Evolutionary conservation across 1,140 invertebrate genomes (phyloP).

Genomic region (Gryllus bimaculatus): DNA sequence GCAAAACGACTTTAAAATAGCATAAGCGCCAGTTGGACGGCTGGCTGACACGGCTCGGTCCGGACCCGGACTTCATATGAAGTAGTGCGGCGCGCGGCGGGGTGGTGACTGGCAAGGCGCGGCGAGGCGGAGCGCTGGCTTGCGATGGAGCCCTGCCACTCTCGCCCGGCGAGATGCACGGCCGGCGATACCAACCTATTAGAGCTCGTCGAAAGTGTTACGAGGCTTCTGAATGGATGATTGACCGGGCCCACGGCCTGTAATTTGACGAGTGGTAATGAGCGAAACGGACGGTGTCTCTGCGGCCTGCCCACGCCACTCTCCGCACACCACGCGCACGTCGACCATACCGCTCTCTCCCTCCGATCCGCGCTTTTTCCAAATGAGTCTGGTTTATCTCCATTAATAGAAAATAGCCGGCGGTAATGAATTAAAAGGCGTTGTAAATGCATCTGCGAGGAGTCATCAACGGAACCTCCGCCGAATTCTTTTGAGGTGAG

Average conservation of each 20-base stretch:
- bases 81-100: neutral
- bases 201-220: neutral
- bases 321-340: too few species aligned
- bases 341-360: neutral
- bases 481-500: too few species aligned
- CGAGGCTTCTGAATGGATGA: neutral
- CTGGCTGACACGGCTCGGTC: neutral
- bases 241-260: neutral
- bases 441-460: neutral
- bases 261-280: neutral
- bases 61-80: neutral
- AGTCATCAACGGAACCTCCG: neutral
- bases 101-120: too few species aligned
- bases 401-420: neutral
- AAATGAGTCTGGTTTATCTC: neutral
- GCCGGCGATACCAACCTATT: neutral
- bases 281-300: neutral
- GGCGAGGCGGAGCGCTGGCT: too few species aligned
- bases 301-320: neutral
- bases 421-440: neutral
- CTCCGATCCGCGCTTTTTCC: neutral
- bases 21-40: neutral
- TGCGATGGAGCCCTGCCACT: too few species aligned
- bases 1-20: neutral
- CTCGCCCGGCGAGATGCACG: neutral